These are phyloP conservation scores for Mormyrops attenuatus DNA, from an alignment of 2,797 vertebrate genomes.

Conservation along the genomic window DNA sequence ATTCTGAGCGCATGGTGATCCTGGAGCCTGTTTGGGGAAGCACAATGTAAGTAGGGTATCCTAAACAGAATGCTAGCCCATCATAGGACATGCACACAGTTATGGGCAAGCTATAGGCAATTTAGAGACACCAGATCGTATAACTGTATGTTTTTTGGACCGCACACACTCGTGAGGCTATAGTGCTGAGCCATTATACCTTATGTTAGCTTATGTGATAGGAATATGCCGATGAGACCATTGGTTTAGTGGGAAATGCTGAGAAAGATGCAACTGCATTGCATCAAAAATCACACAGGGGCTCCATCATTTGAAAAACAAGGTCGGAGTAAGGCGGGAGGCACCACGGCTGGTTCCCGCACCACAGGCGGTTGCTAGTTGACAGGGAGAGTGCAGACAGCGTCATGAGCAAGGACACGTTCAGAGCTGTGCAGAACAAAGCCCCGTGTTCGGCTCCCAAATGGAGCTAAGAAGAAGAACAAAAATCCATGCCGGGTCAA, in stretches of 20 bases:
- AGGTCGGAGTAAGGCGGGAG: neutral
- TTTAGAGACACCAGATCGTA: neutral
- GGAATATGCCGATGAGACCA: neutral
- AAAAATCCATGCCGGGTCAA: neutral
- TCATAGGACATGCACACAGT: neutral
- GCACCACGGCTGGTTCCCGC: neutral
- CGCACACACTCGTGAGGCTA: neutral
- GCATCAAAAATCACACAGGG: neutral
- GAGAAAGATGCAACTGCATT: neutral
- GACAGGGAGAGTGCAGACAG: neutral
- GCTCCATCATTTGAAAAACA: neutral
- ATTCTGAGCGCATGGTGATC: neutral
- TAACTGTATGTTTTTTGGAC: neutral
- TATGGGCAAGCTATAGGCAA: neutral
- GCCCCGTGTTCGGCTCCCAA: neutral
- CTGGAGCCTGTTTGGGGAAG: neutral
- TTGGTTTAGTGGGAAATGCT: neutral
- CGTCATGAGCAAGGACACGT: neutral
- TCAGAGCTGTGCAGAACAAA: conserved; percentile 1
- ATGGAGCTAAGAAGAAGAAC: conserved; percentile 4
- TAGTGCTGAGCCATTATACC: neutral
- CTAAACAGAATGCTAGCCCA: neutral
- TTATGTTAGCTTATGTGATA: neutral
- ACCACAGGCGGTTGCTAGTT: neutral
- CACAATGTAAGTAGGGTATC: neutral